Evolutionary conservation across 2,888 invertebrate genomes (phyloP).

Genomic region (Hirtodrosophila alboralis): DNA sequence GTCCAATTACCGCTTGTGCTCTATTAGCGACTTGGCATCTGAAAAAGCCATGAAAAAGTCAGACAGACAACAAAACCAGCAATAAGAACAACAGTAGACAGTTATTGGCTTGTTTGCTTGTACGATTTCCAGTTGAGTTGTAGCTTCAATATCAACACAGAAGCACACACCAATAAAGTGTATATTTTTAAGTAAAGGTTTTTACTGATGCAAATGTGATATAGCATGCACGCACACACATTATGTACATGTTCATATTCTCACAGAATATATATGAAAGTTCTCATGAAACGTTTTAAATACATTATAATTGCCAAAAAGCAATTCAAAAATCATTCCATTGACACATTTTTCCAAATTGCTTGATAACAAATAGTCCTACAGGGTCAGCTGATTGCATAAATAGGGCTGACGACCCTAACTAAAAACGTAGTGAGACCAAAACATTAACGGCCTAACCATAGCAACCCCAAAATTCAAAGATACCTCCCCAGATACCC

Average conservation of each 20-base stretch:
- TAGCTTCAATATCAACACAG: constrained; percentile 45
- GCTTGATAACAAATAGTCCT: constrained; percentile 52
- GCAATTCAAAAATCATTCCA: constrained; percentile 49
- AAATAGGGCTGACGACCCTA: constrained; percentile 74
- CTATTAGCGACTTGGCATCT: constrained; percentile 71
- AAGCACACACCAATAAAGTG: not conserved
- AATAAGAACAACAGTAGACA: constrained; percentile 31
- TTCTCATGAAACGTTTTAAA: no score
- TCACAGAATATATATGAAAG: no score
- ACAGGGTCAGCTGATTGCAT: constrained; percentile 38
- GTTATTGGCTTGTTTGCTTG: constrained; percentile 62
- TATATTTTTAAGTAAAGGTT: no score
- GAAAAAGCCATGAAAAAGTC: constrained; percentile 48
- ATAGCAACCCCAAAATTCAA: constrained; percentile 45
- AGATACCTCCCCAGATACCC: constrained; percentile 5
- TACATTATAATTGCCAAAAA: constrained; percentile 13
- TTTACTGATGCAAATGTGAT: no score
- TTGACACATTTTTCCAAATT: constrained; percentile 53
- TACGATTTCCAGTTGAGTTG: constrained; percentile 69
- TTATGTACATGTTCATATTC: no score
- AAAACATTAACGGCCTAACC: constrained; percentile 41
- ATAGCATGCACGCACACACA: no score
- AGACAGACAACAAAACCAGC: constrained; percentile 32
- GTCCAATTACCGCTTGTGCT: constrained; percentile 14
- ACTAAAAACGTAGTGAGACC: constrained; percentile 53